Percentiles rank a stretch among this genome's conserved stretches.
Evolutionary conservation across 2,797 vertebrate genomes (phyloP).

Genomic region (Spea hammondii): DNA sequence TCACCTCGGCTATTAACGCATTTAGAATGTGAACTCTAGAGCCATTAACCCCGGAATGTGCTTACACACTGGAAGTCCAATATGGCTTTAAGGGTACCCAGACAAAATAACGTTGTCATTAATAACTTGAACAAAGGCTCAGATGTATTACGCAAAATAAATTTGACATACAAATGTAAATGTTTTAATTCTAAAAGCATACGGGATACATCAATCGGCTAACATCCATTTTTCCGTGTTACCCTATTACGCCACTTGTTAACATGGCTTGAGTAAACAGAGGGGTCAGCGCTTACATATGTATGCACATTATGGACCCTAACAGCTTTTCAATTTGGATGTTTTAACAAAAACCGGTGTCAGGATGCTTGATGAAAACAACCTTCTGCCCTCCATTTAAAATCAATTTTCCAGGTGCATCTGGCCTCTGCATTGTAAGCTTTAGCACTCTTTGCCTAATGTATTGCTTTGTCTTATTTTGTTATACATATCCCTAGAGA

Average conservation of each 20-base stretch:
- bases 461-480: too few relatives aligned
- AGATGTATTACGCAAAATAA: conserved; percentile 19
- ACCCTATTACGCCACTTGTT: conserved; percentile 31
- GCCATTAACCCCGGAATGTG: conserved; percentile 42
- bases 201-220: conserved; percentile 1
- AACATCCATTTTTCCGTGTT: conserved; percentile 32
- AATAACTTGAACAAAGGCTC: conserved; percentile 17
- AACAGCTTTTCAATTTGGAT: conserved; percentile 25
- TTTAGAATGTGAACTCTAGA: conserved; percentile 19
- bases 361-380: conserved; percentile 30
- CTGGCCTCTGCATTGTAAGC: background rate
- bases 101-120: conserved; percentile 13
- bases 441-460: too few relatives aligned
- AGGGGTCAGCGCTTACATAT: conserved; percentile 19
- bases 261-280: conserved; percentile 34
- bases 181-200: conserved; percentile 23
- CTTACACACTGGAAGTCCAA: conserved; percentile 3
- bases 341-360: conserved; percentile 12
- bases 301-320: conserved; percentile 1
- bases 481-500: too few relatives aligned
- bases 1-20: conserved; percentile 4
- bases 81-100: background rate
- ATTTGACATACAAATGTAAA: conserved; percentile 30
- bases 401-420: background rate
- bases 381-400: conserved; percentile 17